These are phyloP conservation scores for Aphaenogaster ashmeadi DNA, from an alignment of 1,140 invertebrate genomes.

Conservation along the genomic window DNA sequence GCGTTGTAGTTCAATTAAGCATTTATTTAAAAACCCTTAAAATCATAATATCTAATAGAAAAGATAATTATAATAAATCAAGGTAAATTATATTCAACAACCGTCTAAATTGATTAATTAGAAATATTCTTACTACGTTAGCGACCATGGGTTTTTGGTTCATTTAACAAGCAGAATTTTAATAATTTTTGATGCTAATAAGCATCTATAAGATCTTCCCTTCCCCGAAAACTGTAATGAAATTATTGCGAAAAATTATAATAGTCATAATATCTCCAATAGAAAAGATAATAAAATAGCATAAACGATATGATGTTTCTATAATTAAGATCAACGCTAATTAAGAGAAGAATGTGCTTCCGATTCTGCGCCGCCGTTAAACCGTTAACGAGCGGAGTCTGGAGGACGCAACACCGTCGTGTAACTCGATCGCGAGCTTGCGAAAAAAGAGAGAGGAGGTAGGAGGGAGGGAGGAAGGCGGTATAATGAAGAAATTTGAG, in stretches of 20 bases:
- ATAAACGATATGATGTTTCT: background rate
- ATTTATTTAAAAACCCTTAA: background rate
- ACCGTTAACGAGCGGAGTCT: constrained; percentile 9
- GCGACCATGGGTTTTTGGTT: too few species aligned
- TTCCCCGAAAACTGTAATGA: too few species aligned
- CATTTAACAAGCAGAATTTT: too few species aligned
- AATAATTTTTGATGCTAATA: too few species aligned
- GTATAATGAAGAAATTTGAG: constrained; percentile 43
- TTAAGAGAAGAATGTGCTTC: background rate
- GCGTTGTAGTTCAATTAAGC: background rate
- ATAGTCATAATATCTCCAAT: background rate
- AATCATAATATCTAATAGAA: background rate
- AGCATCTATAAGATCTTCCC: too few species aligned
- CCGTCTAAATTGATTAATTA: too few species aligned
- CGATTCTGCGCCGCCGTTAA: background rate
- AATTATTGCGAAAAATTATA: too few species aligned
- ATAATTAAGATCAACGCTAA: background rate
- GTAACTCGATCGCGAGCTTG: constrained; percentile 40
- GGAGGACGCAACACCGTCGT: background rate
- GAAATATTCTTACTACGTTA: too few species aligned
- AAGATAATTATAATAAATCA: background rate
- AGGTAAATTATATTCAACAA: too few species aligned
- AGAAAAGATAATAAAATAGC: background rate
- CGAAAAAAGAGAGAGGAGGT: background rate
- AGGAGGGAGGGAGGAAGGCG: background rate